phyloP scores from a whole-genome alignment of 35 echinoderm and acorn worm species.

The Antedon bifida region DNA sequence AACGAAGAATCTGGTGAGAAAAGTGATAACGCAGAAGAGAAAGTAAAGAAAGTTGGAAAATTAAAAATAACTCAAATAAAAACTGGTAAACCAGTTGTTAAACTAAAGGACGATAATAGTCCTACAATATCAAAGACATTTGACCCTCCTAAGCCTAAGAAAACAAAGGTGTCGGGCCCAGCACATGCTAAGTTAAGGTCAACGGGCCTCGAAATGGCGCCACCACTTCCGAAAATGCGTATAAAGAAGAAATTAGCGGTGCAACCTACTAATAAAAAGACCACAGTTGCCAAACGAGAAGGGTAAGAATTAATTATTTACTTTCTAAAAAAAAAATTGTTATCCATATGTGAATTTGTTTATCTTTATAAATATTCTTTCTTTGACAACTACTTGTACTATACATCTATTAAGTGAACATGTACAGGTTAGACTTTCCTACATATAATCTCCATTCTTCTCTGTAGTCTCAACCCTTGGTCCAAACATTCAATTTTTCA shows the following conservation, averaged over 20 bases:
- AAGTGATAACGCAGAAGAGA: constrained; percentile 13
- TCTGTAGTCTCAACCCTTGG: no score
- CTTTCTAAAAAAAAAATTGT: no score
- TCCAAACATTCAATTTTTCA: no score
- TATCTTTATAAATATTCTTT: no score
- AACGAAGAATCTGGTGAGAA: background rate
- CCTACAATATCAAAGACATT: background rate
- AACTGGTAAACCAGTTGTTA: background rate
- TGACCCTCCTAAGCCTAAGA: constrained; percentile 1
- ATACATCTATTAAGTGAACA: no score
- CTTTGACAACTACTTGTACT: no score
- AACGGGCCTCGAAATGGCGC: constrained; percentile 71
- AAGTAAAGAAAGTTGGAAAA: constrained; percentile 14
- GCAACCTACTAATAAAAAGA: background rate
- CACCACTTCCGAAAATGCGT: constrained; percentile 58
- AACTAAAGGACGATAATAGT: background rate
- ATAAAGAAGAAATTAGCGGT: constrained; percentile 42
- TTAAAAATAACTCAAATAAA: constrained; percentile 12
- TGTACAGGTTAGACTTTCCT: no score
- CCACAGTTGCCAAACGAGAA: background rate
- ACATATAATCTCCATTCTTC: no score
- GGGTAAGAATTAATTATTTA: background rate
- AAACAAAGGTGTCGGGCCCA: constrained; percentile 25
- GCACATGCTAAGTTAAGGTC: constrained; percentile 76
- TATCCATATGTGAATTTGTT: no score